These are phyloP conservation scores for Callopanchax toddi DNA, from an alignment of 2,113 vertebrate species.

Conservation along the genomic window DNA sequence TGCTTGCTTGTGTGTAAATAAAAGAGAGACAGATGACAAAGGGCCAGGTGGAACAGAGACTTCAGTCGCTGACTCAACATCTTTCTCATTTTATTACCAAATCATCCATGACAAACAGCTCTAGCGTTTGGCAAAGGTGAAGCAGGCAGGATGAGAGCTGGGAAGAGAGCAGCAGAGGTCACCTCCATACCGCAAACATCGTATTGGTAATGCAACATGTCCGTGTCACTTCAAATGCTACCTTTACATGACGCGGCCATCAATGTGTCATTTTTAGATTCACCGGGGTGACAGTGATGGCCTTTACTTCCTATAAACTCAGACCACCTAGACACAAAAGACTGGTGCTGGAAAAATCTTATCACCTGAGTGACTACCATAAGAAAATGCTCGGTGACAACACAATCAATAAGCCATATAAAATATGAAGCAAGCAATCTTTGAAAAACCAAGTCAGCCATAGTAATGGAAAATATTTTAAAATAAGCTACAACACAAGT, in stretches of 20 bases:
- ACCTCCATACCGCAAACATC: slow-evolving; percentile 61
- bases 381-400: slow-evolving; percentile 66
- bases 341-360: slow-evolving; percentile 37
- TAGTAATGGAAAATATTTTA: slow-evolving; percentile 38
- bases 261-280: slow-evolving; percentile 65
- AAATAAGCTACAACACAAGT: slow-evolving; percentile 22
- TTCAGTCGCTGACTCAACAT: slow-evolving; percentile 74
- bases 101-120: slow-evolving; percentile 81
- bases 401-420: slow-evolving; percentile 63
- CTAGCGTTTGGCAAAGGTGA: slow-evolving; percentile 71
- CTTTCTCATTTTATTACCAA: slow-evolving; percentile 81
- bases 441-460: slow-evolving; percentile 44
- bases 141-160: slow-evolving; percentile 55
- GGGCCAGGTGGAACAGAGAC: slow-evolving; percentile 69
- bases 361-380: slow-evolving; percentile 62
- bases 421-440: slow-evolving; percentile 60
- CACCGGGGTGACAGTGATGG: slow-evolving; percentile 63
- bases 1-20: slow-evolving; percentile 45
- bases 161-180: slow-evolving; percentile 61
- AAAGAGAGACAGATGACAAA: slow-evolving; percentile 64
- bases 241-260: slow-evolving; percentile 66
- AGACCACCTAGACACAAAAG: slow-evolving; percentile 45
- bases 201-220: slow-evolving; percentile 67
- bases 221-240: slow-evolving; percentile 65
- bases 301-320: slow-evolving; percentile 49